Evolutionary conservation across 2,888 invertebrate genomes (phyloP), one percentile per base, ranked within the genome.

Genomic region (Drosophila niveifrons): DNA sequence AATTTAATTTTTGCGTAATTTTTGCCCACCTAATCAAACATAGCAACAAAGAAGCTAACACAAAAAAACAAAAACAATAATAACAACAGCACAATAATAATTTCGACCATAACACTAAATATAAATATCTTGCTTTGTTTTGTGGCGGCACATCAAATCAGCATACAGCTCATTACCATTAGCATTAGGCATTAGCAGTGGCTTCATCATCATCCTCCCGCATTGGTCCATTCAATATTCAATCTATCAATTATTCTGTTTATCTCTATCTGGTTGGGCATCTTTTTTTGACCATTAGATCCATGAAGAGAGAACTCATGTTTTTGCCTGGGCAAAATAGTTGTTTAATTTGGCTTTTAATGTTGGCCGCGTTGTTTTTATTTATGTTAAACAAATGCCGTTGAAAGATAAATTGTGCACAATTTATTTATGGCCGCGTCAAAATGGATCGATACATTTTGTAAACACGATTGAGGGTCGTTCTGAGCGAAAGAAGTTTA

Each of bases 1-100:
- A 64, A 75, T 80, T 89, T 74, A 84, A 89, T 83, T 83, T 81
- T 79, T 67, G 70, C 68, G 66, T 58, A 80, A 85, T 85, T 78
- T 78, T 56, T 57, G 58, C 47, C 34, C 15, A 47, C 47, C 41
- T 29, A 13, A 36, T 65, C 39, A 36, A 18, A 46, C 13, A 46
- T 36, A 55, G 65, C 62, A 57, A 59, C 46, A 67, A 31, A 28
- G 9, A 46, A 17, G n/a, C 23, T 10, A 18, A 11, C 29, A 29
- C 43, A 58, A 46, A 36, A 58, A 36, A 59, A 57, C 23, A 36
- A 58, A 36, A 59, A 57, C 23, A 23, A 23, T 23, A 23, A 23
- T 1, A 23, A 23, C 6, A 44, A 52, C 18, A 53, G n/a, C n/a
- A 46, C 61, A 66, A 52, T 15, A 18, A 13, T 23, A 46, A 34